Conservation (phyloP, 2,888 invertebrate genomes). For the Ectropis crepuscularia region DNA sequence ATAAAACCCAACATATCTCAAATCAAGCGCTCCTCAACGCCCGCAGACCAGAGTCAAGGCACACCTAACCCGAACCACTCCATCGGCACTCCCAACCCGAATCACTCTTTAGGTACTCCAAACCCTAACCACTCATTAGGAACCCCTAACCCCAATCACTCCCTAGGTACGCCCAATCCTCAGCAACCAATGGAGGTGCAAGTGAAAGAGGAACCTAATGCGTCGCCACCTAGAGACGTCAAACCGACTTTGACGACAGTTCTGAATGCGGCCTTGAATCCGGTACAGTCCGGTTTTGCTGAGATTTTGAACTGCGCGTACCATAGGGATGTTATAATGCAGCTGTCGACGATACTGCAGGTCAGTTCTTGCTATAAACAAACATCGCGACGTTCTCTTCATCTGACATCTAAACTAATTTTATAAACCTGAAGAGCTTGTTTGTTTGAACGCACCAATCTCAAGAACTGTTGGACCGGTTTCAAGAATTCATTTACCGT, state of each 20-base stretch:
- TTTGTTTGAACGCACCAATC: too few relatives aligned
- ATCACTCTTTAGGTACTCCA: conserved; percentile 71
- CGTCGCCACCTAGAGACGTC: conserved; percentile 65
- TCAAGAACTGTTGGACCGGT: too few relatives aligned
- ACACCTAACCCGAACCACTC: conserved; percentile 76
- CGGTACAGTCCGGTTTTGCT: conserved; percentile 88
- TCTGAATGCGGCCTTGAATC: conserved; percentile 78
- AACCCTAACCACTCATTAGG: conserved; percentile 64
- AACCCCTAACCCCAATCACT: conserved; percentile 62
- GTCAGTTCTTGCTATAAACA: conserved; percentile 60
- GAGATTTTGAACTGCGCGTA: conserved; percentile 95
- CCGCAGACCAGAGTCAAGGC: conserved; percentile 73
- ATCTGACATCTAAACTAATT: too few relatives aligned
- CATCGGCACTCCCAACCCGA: conserved; percentile 74
- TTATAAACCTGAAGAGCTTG: too few relatives aligned
- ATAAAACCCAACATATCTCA: conserved; percentile 76
- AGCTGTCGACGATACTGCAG: conserved; percentile 92
- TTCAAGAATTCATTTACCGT: too few relatives aligned
- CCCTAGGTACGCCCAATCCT: conserved; percentile 66
- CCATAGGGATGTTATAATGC: conserved; percentile 94
- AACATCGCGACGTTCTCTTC: too few relatives aligned
- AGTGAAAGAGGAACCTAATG: conserved; percentile 69
- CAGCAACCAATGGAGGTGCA: conserved; percentile 71
- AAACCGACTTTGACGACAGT: conserved; percentile 67
- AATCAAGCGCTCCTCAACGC: conserved; percentile 77